Percentiles rank a stretch among this genome's conserved stretches.
Evolutionary conservation across 2,113 vertebrate species (phyloP).

Genomic region (Balaenoptera acutorostrata): DNA sequence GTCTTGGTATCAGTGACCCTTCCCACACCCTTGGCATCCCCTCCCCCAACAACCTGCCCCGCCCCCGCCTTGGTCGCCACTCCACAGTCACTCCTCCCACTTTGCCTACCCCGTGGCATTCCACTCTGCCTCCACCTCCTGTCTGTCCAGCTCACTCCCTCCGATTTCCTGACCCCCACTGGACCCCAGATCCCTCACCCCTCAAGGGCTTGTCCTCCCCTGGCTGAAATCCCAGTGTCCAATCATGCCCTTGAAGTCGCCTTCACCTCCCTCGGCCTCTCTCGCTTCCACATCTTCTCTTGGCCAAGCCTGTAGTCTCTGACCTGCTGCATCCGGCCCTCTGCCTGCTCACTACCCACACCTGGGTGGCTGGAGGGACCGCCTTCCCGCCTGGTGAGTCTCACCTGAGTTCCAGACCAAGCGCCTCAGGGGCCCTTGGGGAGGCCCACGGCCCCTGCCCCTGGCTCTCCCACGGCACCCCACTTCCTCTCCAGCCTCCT

Average conservation of each 20-base stretch:
- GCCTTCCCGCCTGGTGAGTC: too few species aligned
- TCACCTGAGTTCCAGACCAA: neutral
- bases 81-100: neutral
- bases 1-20: neutral
- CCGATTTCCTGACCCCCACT: neutral
- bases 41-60: neutral
- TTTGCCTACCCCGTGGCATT: rapidly evolving
- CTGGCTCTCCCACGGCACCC: neutral
- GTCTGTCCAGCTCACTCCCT: neutral
- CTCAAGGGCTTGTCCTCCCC: too few species aligned
- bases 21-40: neutral
- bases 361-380: neutral
- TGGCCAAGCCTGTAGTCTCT: neutral
- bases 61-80: neutral
- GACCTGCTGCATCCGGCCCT: too few species aligned
- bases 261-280: neutral
- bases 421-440: neutral
- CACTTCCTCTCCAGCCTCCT: neutral
- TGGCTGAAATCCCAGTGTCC: neutral
- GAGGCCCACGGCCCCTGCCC: rapidly evolving
- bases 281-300: neutral
- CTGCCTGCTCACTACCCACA: neutral
- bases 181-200: neutral
- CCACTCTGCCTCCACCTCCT: too few species aligned
- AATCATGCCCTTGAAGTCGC: rapidly evolving